phyloP scores from a whole-genome alignment of 2,113 vertebrate species.

The Dasyornis broadbenti region DNA sequence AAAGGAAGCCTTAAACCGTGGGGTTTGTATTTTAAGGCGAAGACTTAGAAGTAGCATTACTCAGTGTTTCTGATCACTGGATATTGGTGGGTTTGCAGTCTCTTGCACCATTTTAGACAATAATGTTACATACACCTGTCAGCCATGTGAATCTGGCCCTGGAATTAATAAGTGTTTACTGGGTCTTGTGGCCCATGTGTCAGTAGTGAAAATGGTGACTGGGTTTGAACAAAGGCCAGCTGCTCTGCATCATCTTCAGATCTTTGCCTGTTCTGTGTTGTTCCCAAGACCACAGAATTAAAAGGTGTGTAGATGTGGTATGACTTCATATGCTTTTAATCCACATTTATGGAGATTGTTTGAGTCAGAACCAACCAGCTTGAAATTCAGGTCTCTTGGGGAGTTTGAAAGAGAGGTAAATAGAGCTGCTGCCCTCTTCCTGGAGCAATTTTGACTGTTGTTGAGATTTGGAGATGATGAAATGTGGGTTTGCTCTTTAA shows the following conservation, averaged over 20 bases:
- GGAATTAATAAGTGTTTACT: not conserved
- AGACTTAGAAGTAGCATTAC: not conserved
- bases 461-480: not conserved
- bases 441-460: not conserved
- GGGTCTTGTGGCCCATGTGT: not conserved
- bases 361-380: not conserved
- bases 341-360: not conserved
- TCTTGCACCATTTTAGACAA: not conserved
- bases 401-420: not conserved
- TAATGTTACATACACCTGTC: not conserved
- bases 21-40: not conserved
- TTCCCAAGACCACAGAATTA: not conserved
- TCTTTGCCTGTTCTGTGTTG: not conserved
- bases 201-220: not conserved
- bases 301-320: not conserved
- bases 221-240: not conserved
- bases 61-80: not conserved
- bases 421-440: not conserved
- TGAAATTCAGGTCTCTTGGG: not conserved
- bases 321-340: not conserved
- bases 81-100: not conserved
- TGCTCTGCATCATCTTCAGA: not conserved
- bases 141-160: not conserved
- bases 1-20: not conserved
- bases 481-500: constrained; percentile 17